These are phyloP conservation scores for Synergus laeviventris DNA, from an alignment of 2,888 invertebrate species.

Conservation along the genomic window DNA sequence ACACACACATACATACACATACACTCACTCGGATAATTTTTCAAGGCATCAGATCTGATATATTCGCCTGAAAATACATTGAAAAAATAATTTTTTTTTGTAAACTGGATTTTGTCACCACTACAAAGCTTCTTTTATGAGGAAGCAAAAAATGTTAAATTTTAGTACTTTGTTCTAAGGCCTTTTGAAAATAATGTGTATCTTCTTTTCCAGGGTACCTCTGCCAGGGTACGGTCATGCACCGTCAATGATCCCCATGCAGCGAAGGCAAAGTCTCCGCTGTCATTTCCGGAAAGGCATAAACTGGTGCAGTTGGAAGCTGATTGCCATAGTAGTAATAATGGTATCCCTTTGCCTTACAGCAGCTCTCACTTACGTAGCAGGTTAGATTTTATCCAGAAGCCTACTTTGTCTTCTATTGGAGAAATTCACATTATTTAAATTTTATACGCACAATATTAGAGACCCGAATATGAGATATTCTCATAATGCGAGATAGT, in stretches of 20 bases:
- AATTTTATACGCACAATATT: too few relatives aligned
- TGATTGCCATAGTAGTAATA: conserved; percentile 92
- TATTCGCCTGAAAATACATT: too few relatives aligned
- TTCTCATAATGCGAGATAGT: too few relatives aligned
- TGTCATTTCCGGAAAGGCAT: conserved; percentile 93
- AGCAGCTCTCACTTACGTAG: conserved; percentile 90
- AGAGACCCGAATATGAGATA: too few relatives aligned
- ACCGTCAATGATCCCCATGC: conserved; percentile 72
- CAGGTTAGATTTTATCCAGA: conserved; percentile 80
- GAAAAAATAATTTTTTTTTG: too few relatives aligned
- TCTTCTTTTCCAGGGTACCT: conserved; percentile 66
- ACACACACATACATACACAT: too few relatives aligned
- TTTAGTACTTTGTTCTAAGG: neutral
- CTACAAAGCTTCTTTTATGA: too few relatives aligned
- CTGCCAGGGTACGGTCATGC: conserved; percentile 72
- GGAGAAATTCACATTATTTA: neutral
- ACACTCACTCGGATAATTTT: too few relatives aligned
- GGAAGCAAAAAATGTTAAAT: too few relatives aligned
- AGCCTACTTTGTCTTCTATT: neutral
- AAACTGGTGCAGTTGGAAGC: conserved; percentile 94
- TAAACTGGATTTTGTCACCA: too few relatives aligned
- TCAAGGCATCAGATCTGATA: too few relatives aligned
- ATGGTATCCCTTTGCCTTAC: conserved; percentile 89
- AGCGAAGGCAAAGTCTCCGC: conserved; percentile 79
- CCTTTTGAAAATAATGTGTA: neutral